phyloP scores from a whole-genome alignment of 2,888 invertebrate species.

The Andricus quercusramuli region DNA sequence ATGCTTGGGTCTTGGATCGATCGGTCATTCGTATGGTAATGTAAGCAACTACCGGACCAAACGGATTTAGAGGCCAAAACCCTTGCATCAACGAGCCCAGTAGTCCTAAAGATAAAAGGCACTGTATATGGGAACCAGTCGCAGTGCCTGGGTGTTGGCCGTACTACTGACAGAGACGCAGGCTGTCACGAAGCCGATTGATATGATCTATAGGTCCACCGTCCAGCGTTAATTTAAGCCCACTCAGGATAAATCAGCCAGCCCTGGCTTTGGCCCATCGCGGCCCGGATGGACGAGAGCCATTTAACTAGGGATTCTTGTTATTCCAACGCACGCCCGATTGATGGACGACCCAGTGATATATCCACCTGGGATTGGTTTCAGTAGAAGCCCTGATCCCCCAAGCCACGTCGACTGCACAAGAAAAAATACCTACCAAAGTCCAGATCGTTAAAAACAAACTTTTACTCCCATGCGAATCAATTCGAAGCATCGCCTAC shows the following conservation, averaged over 20 bases:
- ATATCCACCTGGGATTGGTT: slow-evolving; percentile 20
- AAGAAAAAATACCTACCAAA: slow-evolving; percentile 52
- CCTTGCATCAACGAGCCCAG: slow-evolving; percentile 53
- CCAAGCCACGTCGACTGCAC: slow-evolving; percentile 48
- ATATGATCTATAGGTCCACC: slow-evolving; percentile 74
- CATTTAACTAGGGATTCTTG: slow-evolving; percentile 43
- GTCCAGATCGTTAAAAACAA: slow-evolving; percentile 10
- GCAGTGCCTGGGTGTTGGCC: slow-evolving; percentile 2
- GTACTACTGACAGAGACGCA: slow-evolving; percentile 54
- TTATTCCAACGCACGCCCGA: slow-evolving; percentile 49
- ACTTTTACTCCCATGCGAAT: slow-evolving; percentile 4
- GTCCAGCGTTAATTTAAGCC: slow-evolving; percentile 71
- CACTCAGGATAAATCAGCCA: slow-evolving; percentile 60
- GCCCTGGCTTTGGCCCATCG: slow-evolving; percentile 38
- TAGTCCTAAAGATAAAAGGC: slow-evolving; percentile 45
- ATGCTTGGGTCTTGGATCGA: slow-evolving; percentile 72
- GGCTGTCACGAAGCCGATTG: slow-evolving; percentile 73
- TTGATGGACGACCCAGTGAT: slow-evolving; percentile 47
- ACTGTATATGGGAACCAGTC: slow-evolving; percentile 15
- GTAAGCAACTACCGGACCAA: slow-evolving; percentile 77
- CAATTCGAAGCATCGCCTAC: not conserved
- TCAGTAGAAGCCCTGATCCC: slow-evolving; percentile 12
- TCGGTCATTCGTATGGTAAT: slow-evolving; percentile 79
- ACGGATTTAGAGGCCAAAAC: slow-evolving; percentile 72
- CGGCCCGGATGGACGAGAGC: slow-evolving; percentile 14